Evolutionary conservation across 2,113 vertebrate species (phyloP).

Genomic region (Polypterus senegalus): DNA sequence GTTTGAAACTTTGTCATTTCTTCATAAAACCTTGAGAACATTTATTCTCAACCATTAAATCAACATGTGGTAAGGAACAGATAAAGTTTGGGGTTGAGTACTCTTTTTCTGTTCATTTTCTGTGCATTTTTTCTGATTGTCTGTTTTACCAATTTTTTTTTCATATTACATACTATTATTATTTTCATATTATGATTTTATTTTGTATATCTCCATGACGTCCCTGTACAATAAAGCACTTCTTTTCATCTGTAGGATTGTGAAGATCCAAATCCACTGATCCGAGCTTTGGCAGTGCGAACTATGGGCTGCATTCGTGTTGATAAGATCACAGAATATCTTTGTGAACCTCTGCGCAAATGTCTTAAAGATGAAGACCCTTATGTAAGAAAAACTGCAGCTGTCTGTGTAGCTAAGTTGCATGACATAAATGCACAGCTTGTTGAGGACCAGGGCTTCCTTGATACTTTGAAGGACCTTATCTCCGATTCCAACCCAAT

Average conservation of each 20-base stretch:
- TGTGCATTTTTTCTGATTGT: no score
- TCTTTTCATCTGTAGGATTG: slow-evolving; percentile 59
- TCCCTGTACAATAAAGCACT: rapidly evolving
- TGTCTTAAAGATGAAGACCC: slow-evolving; percentile 96
- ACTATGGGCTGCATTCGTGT: slow-evolving; percentile 98
- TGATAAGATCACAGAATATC: slow-evolving; percentile 94
- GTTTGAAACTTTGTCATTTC: no score
- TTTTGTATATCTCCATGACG: no score
- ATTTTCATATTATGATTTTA: no score
- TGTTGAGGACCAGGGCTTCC: slow-evolving; percentile 94
- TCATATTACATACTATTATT: no score
- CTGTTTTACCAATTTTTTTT: no score
- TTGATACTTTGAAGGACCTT: slow-evolving; percentile 93
- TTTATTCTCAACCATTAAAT: no score
- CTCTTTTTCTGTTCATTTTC: no score
- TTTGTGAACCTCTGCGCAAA: slow-evolving; percentile 88
- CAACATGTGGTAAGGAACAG: no score
- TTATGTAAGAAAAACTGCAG: slow-evolving; percentile 89
- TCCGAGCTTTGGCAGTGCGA: slow-evolving; percentile 85
- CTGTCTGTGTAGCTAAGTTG: slow-evolving; percentile 91
- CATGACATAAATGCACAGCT: slow-evolving; percentile 94
- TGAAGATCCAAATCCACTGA: slow-evolving; percentile 92
- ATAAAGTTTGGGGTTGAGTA: no score
- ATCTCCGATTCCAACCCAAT: slow-evolving; percentile 98
- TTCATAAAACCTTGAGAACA: no score